These are phyloP conservation scores for Aleiodes testaceus DNA, from an alignment of 2,888 invertebrate genomes.

Conservation along the genomic window DNA sequence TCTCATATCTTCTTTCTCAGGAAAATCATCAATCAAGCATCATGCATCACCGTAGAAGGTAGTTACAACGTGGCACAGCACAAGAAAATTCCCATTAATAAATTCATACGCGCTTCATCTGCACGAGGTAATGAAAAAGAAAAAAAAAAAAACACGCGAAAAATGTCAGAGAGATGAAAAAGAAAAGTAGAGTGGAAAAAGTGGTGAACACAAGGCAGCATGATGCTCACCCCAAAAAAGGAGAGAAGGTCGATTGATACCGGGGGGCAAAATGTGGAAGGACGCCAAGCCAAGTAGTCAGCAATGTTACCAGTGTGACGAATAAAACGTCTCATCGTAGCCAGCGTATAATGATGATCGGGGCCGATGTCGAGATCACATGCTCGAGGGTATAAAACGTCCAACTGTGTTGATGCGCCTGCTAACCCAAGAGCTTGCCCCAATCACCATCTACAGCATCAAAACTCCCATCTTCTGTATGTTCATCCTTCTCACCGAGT, in stretches of 20 bases:
- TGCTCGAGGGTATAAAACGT: constrained; percentile 34
- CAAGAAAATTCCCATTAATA: constrained; percentile 22
- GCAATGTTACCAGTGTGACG: constrained; percentile 25
- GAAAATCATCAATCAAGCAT: constrained; percentile 20
- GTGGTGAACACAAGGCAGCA: constrained; percentile 7
- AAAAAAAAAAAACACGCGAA: not conserved
- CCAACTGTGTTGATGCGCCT: constrained; percentile 40
- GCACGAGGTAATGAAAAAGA: not conserved
- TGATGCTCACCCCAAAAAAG: constrained; percentile 9
- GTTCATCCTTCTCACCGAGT: not conserved
- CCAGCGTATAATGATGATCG: constrained; percentile 41
- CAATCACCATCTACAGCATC: constrained; percentile 15
- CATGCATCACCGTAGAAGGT: constrained; percentile 2
- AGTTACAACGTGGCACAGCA: constrained; percentile 3
- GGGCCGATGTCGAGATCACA: constrained; percentile 30
- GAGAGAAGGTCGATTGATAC: constrained; percentile 22
- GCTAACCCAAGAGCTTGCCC: constrained; percentile 45
- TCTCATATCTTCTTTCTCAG: not conserved
- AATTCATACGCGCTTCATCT: constrained; percentile 19
- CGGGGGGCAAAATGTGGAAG: constrained; percentile 19
- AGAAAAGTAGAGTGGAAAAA: constrained; percentile 2
- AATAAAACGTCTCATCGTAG: constrained; percentile 28
- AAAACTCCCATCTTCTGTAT: not conserved
- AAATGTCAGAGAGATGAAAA: not conserved
- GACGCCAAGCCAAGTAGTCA: constrained; percentile 16